Base-by-base conservation (phyloP, 2,888 invertebrate species). In the Chalcis sispes region DNA sequence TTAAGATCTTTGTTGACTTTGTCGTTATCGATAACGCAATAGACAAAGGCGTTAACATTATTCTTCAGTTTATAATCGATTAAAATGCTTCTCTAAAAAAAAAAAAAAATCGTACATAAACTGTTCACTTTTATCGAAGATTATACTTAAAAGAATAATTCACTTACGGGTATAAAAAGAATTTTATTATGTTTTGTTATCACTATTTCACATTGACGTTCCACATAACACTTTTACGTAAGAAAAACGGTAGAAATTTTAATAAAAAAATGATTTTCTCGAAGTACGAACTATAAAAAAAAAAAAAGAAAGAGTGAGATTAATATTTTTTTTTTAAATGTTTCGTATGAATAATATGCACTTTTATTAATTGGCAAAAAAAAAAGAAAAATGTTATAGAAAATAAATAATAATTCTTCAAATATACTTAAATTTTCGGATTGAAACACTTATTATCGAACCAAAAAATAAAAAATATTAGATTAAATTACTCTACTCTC, bases 71-170 rank as follows among this genome's bases (percentile, higher is more conserved):
- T 36, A 4, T 42, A 42, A 15, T 42, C 42, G 7, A n/a, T 32
- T 7, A 42, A 42, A 42, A 42, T 13, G 13, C 15, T 42, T 42
- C 42, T 42, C 42, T 42, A 42, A 42, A 42, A n/a, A n/a, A n/a
- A n/a, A n/a, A n/a, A n/a, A 59, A 23, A 59, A 62, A 62, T 62
- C 48, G 62, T 62, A n/a, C 8, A 48, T 62, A n/a, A n/a, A n/a
- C n/a, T n/a, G 0, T 46, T 62, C 62, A 48, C 62, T 48, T 40
- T 48, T 36, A 23, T n/a, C n/a, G 27, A 13, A 42, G 15, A 42
- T 42, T 42, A 25, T 56, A 10, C 15, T n/a, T n/a, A n/a, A 23
- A 48, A 8, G 10, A 46, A 13, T 42, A 8, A 7, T 0, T n/a
- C 42, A 62, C 61, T 62, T 62, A 40, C 25, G 29, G 15, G 42